A percentile compares a stretch with the other conserved stretches of the same genome.
These are phyloP conservation scores for Notiomystis cincta DNA, from an alignment of 2,113 vertebrate genomes.

Conservation along the genomic window DNA sequence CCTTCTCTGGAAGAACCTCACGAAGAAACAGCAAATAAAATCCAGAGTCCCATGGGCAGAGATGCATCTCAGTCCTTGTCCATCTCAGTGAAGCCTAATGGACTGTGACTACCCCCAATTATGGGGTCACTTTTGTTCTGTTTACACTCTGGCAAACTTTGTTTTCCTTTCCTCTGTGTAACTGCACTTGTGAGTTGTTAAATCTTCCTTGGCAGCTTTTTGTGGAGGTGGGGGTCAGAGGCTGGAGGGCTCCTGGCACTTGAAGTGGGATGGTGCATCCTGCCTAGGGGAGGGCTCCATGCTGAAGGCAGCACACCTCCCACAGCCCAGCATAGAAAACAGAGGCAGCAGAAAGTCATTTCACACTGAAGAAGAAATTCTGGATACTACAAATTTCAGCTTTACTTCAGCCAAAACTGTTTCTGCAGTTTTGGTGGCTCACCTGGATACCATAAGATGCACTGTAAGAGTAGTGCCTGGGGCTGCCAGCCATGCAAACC, in stretches of 20 bases:
- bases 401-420: neutral
- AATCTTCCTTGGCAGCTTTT: neutral
- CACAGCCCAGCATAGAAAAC: neutral
- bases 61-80: neutral
- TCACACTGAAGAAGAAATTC: neutral
- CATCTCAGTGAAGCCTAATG: neutral
- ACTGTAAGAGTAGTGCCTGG: neutral
- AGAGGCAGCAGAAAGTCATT: neutral
- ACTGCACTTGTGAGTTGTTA: neutral
- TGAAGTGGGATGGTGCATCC: neutral
- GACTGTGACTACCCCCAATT: neutral
- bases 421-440: neutral
- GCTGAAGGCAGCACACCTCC: neutral
- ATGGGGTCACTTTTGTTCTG: neutral
- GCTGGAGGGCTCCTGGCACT: neutral
- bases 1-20: neutral
- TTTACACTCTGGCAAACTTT: neutral
- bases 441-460: neutral
- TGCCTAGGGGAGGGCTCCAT: fast-evolving
- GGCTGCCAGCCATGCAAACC: neutral
- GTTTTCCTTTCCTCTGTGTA: neutral
- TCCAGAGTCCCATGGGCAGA: neutral
- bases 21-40: neutral
- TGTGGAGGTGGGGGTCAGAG: neutral
- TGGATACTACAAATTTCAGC: neutral